These are phyloP conservation scores for Nymphalis c-album DNA, from an alignment of 2,888 invertebrate genomes.

Conservation along the genomic window DNA sequence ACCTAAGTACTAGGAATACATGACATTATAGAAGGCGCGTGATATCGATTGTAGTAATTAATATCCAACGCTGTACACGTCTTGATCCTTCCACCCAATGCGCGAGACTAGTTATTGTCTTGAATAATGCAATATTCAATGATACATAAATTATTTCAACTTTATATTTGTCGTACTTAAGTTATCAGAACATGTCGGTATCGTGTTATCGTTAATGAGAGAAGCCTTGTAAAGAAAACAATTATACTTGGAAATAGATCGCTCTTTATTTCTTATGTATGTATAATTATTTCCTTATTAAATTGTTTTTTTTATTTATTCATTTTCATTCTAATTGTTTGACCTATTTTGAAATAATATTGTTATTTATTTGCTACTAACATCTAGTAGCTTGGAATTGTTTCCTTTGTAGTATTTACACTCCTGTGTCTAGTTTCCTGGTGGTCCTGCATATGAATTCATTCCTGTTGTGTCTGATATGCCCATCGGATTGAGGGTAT, in stretches of 20 bases:
- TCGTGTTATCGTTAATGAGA: constrained; percentile 32
- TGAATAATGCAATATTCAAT: constrained; percentile 12
- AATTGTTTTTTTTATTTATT: background rate
- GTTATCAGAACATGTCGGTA: constrained; percentile 8
- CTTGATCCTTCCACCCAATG: constrained; percentile 54
- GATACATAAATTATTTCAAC: constrained; percentile 4
- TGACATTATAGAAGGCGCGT: constrained; percentile 35
- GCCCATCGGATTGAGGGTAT: too few relatives aligned
- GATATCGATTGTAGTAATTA: constrained; percentile 6
- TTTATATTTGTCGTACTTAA: background rate
- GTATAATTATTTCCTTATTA: background rate
- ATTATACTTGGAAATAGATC: constrained; percentile 3
- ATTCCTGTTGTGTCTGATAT: too few relatives aligned
- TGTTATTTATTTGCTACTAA: too few relatives aligned
- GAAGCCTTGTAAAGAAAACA: constrained; percentile 24
- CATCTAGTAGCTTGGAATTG: too few relatives aligned
- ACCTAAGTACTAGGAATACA: constrained; percentile 52
- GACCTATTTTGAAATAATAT: background rate
- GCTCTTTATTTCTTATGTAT: background rate
- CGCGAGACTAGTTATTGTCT: constrained; percentile 36
- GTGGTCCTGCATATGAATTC: too few relatives aligned
- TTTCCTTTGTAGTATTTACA: too few relatives aligned
- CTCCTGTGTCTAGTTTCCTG: too few relatives aligned
- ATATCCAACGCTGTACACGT: constrained; percentile 45
- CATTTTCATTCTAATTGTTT: background rate